Evolutionary conservation across 2,113 vertebrate species (phyloP).

Genomic region (Coturnix japonica): DNA sequence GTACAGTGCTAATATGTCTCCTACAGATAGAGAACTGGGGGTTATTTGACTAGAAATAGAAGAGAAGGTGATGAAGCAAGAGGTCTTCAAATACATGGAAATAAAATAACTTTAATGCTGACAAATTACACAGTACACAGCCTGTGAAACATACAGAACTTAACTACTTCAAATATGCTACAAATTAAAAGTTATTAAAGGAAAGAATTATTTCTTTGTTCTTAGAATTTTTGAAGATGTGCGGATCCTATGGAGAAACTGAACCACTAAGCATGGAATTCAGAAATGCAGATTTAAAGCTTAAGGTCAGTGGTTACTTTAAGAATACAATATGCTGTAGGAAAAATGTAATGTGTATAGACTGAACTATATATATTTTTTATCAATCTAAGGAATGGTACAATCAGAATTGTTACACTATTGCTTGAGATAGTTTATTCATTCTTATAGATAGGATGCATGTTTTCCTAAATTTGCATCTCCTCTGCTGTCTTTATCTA

Average conservation of each 20-base stretch:
- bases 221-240: background rate
- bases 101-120: background rate
- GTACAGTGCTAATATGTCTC: background rate
- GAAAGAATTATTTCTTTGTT: background rate
- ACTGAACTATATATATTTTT: background rate
- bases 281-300: background rate
- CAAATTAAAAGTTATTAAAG: background rate
- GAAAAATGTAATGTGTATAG: background rate
- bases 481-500: background rate
- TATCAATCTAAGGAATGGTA: background rate
- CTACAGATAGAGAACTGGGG: background rate
- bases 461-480: background rate
- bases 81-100: background rate
- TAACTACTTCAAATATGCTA: slow-evolving; percentile 8
- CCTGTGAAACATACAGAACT: background rate
- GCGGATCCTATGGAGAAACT: background rate
- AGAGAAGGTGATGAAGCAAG: background rate
- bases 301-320: background rate
- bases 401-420: background rate
- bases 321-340: background rate
- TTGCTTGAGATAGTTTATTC: background rate
- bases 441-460: background rate
- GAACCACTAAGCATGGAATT: background rate
- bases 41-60: background rate
- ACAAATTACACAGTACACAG: background rate